Evolutionary conservation across 2,888 invertebrate species (phyloP), one percentile per base, ranked within the genome.

Genomic region (Siphonodentalium dalli): DNA sequence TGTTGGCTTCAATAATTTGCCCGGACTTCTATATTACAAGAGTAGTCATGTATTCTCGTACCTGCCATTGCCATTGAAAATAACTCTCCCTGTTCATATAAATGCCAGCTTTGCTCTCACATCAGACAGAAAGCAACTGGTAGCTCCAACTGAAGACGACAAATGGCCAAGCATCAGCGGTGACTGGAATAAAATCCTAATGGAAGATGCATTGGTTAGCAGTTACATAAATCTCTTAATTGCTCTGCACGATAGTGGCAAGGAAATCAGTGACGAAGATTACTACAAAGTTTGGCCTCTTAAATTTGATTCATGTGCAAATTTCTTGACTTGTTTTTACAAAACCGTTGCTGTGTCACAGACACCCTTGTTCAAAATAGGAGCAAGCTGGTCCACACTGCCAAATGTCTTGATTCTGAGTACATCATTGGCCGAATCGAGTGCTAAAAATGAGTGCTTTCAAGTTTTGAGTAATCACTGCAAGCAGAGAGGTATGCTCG

Each of bases 81-180:
- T 77, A 5, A 75, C 76, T 3, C 63, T 77, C 3, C 76, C 77
- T 0, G 66, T 77, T 7, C 77, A 78, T 57, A 69, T 78, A n/a
- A 77, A 77, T 56, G 77, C 76, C 6, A 75, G 66, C 53, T 78
- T 78, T 58, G 71, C 75, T 9, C 48, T 78, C 5, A 73, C 66
- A 40, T 71, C 72, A 37, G 74, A 76, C 59, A 62, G 77, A 23
- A 66, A 72, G n/a, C 71, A 75, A 49, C 52, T 78, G 15, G 77
- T 75, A 51, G 78, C 78, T 77, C 69, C 72, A 18, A 63, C 72
- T 9, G 61, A 65, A 0, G 68, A 68, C n/a, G 61, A 66, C 31
- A 40, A 50, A 23, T 31, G 38, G 6, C 35, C 40, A 27, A 40
- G 55, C 8, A 47, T 54, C 20, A 52, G 43, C 31, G 75, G 71